Conservation (phyloP, 2,888 invertebrate genomes). For the Ophonus ardosiacus region DNA sequence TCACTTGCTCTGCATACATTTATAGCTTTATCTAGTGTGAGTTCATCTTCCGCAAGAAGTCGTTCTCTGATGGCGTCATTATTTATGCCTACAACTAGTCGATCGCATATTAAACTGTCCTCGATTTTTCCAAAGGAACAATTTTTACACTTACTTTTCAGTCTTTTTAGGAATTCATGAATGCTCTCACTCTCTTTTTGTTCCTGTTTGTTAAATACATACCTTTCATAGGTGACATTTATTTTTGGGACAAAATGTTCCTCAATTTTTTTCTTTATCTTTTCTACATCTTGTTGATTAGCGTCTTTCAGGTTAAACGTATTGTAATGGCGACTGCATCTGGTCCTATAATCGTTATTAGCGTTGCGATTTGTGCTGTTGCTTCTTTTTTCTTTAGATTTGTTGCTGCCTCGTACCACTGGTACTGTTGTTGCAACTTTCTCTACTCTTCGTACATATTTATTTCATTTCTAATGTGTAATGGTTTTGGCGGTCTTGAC, state of each 20-base stretch:
- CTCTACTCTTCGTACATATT: not conserved
- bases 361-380: not conserved
- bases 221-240: not conserved
- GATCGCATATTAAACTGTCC: not conserved
- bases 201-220: not conserved
- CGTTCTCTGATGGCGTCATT: not conserved
- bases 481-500: not conserved
- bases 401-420: slow-evolving; percentile 18
- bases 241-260: slow-evolving; percentile 11
- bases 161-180: slow-evolving; percentile 5
- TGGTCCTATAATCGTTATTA: not conserved
- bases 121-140: slow-evolving; percentile 2
- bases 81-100: not conserved
- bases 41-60: not conserved
- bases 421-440: not conserved
- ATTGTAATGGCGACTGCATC: slow-evolving; percentile 1
- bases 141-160: not conserved
- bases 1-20: not conserved
- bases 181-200: not conserved
- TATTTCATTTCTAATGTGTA: slow-evolving; percentile 3
- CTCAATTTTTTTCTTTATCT: not conserved
- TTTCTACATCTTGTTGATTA: not conserved
- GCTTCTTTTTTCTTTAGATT: slow-evolving; percentile 15
- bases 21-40: not conserved
- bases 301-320: not conserved